Evolutionary conservation across 2,888 invertebrate genomes (phyloP), one percentile per base, ranked within the genome.

Genomic region (Allacma fusca): DNA sequence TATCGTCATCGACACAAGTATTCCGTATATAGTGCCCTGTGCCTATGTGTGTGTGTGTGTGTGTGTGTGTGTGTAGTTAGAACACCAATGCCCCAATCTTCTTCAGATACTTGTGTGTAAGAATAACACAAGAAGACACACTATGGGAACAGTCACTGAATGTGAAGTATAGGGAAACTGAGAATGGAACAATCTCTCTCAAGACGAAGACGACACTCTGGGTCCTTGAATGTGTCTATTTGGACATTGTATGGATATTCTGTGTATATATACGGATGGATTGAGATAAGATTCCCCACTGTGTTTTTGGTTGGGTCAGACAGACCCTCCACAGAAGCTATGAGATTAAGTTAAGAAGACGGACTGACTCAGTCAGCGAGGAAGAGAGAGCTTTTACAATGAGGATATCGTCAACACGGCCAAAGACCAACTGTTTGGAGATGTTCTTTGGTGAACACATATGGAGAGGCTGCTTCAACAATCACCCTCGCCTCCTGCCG

Each of bases 401-500:
- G 70, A 76, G 21, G 62, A 70, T 76, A 76, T 76, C 69, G 76
- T 50, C 59, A 70, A 74, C 79, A 77, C 79, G 71, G 77, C 75
- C 74, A 59, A 70, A 76, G 79, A 77, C 76, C 79, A 79, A 79
- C 79, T 79, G 79, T 64, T 74, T 74, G 24, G 40, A 34, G 75
- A 29, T 29, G 34, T 34, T 68, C 44, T 43, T 70, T 76, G 40
- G 40, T 76, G 69, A 76, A 68, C 76, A 57, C 69, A 70, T 68
- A 34, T 71, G 68, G 50, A 70, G 64, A 43, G 65, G 24, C 59
- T 62, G 26, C 67, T 62, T 70, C 74, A 80, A 80, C 80, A 82
- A 82, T 80, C 82, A 81, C 82, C 82, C 82, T 80, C 81, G 76
- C 81, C 82, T 82, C 82, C 81, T 82, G 82, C 81, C 79, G 82